These are phyloP conservation scores for Hydrophis major DNA, from an alignment of 2,797 vertebrate species.

Conservation along the genomic window DNA sequence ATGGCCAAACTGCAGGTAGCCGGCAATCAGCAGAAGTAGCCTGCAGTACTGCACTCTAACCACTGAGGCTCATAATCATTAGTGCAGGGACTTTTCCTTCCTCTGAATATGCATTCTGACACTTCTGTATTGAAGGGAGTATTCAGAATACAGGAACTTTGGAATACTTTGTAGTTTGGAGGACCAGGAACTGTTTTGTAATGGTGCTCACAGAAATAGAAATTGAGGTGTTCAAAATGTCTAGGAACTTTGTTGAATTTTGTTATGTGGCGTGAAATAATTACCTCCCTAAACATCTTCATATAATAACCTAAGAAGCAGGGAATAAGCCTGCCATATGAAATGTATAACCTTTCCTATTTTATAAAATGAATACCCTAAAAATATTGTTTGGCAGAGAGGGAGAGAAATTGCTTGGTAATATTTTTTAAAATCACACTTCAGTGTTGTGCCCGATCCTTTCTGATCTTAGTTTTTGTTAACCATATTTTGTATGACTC, in stretches of 20 bases:
- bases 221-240: background rate
- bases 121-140: background rate
- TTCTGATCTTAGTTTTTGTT: background rate
- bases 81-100: background rate
- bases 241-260: background rate
- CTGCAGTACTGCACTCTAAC: too few relatives aligned
- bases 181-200: background rate
- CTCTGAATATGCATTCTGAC: background rate
- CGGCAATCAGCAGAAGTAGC: too few relatives aligned
- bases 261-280: background rate
- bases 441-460: background rate
- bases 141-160: background rate
- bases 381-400: background rate
- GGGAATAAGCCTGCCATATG: background rate
- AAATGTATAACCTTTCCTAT: background rate
- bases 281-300: background rate
- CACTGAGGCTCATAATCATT: background rate
- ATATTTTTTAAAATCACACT: background rate
- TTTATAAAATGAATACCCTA: background rate
- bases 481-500: background rate
- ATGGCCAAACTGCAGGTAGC: too few relatives aligned
- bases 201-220: background rate
- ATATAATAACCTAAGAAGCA: background rate
- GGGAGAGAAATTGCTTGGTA: background rate
- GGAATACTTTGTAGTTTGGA: background rate